Percentiles rank a stretch among this genome's conserved stretches.
These are phyloP conservation scores for Limnephilus auricula DNA, from an alignment of 2,888 invertebrate genomes.

Conservation along the genomic window DNA sequence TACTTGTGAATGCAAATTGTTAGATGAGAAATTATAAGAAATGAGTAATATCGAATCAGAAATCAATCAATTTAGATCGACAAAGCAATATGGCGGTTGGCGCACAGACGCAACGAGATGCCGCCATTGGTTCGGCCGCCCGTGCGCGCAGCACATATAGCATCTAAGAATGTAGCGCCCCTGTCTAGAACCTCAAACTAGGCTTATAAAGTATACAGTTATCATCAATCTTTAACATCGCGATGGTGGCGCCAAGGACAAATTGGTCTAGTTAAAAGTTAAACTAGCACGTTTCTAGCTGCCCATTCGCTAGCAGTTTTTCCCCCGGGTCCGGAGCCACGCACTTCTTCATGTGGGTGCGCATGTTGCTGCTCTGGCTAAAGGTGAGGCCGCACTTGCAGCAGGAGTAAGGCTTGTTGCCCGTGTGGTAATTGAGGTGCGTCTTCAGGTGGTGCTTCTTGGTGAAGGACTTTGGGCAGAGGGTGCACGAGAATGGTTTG, in stretches of 20 bases:
- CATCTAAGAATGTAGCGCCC: too few relatives aligned
- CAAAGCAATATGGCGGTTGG: too few relatives aligned
- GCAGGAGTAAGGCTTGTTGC: conserved; percentile 88
- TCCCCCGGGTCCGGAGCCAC: conserved; percentile 55
- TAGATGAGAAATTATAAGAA: too few relatives aligned
- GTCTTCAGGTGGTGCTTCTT: conserved; percentile 92
- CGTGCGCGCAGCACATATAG: neutral
- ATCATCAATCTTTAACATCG: too few relatives aligned
- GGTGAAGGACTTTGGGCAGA: conserved; percentile 88
- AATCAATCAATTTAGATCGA: too few relatives aligned
- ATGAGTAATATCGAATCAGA: too few relatives aligned
- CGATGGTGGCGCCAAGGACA: too few relatives aligned
- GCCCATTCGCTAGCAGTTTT: neutral
- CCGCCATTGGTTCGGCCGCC: neutral
- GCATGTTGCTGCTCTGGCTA: conserved; percentile 92
- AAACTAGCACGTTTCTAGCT: neutral
- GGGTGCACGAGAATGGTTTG: conserved; percentile 84
- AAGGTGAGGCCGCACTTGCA: conserved; percentile 85
- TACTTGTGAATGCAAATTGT: too few relatives aligned
- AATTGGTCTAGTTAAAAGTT: neutral
- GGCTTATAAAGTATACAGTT: too few relatives aligned
- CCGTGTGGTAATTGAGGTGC: conserved; percentile 90
- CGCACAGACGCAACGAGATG: neutral
- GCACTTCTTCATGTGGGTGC: conserved; percentile 91
- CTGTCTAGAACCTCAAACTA: too few relatives aligned